These are phyloP conservation scores for Brachionus paranguensis DNA, from an alignment of 1,140 invertebrate genomes.

Conservation along the genomic window DNA sequence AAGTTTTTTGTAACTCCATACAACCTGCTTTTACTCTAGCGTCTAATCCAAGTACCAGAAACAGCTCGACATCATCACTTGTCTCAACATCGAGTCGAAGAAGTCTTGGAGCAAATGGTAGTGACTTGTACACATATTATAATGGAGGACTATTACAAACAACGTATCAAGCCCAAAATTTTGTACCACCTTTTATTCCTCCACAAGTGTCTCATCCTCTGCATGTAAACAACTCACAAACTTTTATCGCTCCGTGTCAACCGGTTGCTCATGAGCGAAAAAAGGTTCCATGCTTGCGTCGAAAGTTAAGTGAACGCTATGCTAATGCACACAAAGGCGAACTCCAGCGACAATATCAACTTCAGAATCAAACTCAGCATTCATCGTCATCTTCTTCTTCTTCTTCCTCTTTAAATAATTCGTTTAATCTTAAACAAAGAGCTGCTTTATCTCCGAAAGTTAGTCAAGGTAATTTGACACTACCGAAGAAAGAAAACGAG, in stretches of 20 bases:
- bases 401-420: constrained; percentile 25
- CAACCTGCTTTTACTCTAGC: neutral
- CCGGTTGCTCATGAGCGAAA: neutral
- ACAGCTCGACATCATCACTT: neutral
- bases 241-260: neutral
- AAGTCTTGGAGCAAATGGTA: neutral
- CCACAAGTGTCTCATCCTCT: neutral
- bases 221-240: constrained; percentile 14
- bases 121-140: neutral
- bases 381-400: constrained; percentile 16
- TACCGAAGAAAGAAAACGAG: neutral
- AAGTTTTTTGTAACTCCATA: neutral
- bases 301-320: constrained; percentile 22
- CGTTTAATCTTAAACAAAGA: neutral
- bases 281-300: neutral
- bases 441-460: neutral
- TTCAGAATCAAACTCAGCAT: neutral
- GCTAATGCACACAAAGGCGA: constrained; percentile 16
- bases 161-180: neutral
- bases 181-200: neutral
- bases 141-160: neutral
- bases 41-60: neutral
- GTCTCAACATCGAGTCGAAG: neutral
- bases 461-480: neutral
- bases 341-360: neutral